Base-by-base conservation (phyloP, 1,140 invertebrate species). In the Caenorhabditis latens region DNA sequence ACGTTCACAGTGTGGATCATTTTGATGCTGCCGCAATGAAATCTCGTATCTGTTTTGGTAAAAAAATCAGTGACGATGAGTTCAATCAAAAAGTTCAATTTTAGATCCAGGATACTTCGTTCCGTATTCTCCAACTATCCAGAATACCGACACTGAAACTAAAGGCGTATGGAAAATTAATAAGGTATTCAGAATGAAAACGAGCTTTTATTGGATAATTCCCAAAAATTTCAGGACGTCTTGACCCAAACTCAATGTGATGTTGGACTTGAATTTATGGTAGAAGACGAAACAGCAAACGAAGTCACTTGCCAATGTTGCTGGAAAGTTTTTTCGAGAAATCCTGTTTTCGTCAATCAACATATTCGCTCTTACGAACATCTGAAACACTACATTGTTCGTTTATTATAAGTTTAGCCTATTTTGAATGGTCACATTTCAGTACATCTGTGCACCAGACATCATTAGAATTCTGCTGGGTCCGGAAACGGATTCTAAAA, bases 141-240 rank as follows among this genome's bases (percentile, higher is more conserved):
- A 7, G 1, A 79, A 50, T 14, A 42, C 5, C 2, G 71, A 79
- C 19, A 79, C 71, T 11, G 71, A 79, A 9, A n/a, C 53, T 13
- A 79, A 79, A 79, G 71, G 71, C 50, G n/a, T 24, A 1, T 79
- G 71, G 71, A 79, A 79, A 79, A 9, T 48, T n/a, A n/a, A 79
- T 50, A 79, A 53, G 46, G 67, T 75, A n/a, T 53, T 53, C 13
- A 6, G 9, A 53, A 32, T 32, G 4, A 53, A 53, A 53, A 53
- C 42, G 9, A 42, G 9, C 8, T 11, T 65, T 40, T 65, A 11
- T 5, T 40, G 9, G 40, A 65, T 32, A 40, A 40, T 13, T 42
- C 32, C 32, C 21, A 40, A 14, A 8, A 65, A 11, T 9, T 75
- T 19, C 67, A 75, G 67, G 71, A 50, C 13, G 21, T 24, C 14